These are phyloP conservation scores for Desoria tigrina DNA, from an alignment of 2,888 invertebrate genomes.

Conservation along the genomic window DNA sequence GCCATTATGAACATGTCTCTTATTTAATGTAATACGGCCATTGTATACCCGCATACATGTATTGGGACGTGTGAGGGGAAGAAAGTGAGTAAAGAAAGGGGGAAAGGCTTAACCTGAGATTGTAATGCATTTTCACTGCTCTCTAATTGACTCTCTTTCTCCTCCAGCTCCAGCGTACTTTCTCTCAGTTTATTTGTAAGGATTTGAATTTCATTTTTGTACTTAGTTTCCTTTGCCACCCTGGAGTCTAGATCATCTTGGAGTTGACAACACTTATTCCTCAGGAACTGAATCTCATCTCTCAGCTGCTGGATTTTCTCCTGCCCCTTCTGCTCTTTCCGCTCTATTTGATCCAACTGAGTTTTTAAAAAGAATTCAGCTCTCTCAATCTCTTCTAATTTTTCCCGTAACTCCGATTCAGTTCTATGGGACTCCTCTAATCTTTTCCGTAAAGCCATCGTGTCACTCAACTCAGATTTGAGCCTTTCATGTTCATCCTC, in stretches of 20 bases:
- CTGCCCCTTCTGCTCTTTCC: conserved; percentile 43
- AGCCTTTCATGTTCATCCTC: conserved; percentile 55
- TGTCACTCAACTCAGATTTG: conserved; percentile 37
- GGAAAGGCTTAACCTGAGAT: conserved; percentile 37
- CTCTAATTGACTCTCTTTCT: conserved; percentile 50
- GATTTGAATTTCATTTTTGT: conserved; percentile 50
- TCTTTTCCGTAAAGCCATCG: conserved; percentile 41
- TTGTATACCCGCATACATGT: not conserved
- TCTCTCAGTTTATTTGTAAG: conserved; percentile 45
- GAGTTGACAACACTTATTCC: conserved; percentile 50
- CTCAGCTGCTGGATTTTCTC: conserved; percentile 49
- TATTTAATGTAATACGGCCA: not conserved
- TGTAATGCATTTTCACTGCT: conserved; percentile 44
- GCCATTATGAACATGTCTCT: not conserved
- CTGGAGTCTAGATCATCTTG: conserved; percentile 50
- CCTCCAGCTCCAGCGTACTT: conserved; percentile 45
- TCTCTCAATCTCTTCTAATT: conserved; percentile 66
- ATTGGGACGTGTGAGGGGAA: not conserved
- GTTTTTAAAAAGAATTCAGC: conserved; percentile 59
- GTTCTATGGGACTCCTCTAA: conserved; percentile 50
- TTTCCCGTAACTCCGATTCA: conserved; percentile 65
- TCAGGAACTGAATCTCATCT: conserved; percentile 51
- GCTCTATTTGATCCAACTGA: conserved; percentile 36
- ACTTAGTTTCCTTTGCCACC: conserved; percentile 41
- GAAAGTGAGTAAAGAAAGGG: conserved; percentile 1